Conservation (phyloP, 2,113 vertebrate species). For the Cyanoderma ruficeps region DNA sequence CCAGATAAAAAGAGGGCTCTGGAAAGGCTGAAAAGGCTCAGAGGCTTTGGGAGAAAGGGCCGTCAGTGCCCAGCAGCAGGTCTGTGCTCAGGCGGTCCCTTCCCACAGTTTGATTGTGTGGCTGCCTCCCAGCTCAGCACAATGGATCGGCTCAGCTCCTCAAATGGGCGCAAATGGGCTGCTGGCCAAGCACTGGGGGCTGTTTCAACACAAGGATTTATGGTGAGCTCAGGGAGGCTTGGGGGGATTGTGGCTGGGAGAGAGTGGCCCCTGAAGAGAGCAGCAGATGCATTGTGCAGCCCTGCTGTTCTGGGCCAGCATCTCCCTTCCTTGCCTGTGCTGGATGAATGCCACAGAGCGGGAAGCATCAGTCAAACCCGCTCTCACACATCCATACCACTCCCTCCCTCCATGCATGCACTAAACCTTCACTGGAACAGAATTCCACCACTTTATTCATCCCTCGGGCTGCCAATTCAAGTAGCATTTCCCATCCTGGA, state of each 20-base stretch:
- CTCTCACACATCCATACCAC: background rate
- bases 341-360: background rate
- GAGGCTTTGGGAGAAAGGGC: background rate
- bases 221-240: background rate
- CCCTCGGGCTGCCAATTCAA: background rate
- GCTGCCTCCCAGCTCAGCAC: background rate
- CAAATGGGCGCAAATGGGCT: background rate
- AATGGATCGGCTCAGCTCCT: background rate
- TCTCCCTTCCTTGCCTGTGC: background rate
- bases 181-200: background rate
- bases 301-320: background rate
- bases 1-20: background rate
- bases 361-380: background rate
- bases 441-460: background rate
- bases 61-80: background rate
- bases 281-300: background rate
- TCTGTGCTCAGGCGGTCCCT: background rate
- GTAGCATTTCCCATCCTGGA: background rate
- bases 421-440: background rate
- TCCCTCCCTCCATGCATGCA: background rate
- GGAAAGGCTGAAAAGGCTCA: background rate
- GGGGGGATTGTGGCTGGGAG: background rate
- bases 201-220: background rate
- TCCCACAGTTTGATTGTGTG: background rate
- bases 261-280: background rate